phyloP scores from a whole-genome alignment of 2,888 invertebrate genomes.

The Pollenia amentaria region DNA sequence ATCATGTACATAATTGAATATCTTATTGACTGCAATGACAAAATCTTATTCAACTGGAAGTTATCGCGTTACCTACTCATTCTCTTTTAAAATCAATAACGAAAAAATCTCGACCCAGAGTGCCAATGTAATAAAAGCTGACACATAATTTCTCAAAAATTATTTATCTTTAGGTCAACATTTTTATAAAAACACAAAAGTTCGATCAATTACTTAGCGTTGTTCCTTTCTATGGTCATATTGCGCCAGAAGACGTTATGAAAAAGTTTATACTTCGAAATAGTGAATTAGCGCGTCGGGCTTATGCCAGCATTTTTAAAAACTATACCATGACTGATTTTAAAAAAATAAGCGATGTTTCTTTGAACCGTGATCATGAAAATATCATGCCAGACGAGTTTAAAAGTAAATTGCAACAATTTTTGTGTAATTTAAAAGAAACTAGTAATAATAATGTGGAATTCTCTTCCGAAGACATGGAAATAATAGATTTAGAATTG shows the following conservation, averaged over 20 bases:
- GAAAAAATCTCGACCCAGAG: too few species aligned
- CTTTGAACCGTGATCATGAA: constrained; percentile 61
- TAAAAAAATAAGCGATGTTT: constrained; percentile 67
- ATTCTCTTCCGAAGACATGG: constrained; percentile 35
- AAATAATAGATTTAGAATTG: constrained; percentile 64
- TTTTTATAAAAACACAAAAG: constrained; percentile 75
- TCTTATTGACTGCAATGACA: too few species aligned
- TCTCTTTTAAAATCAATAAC: too few species aligned
- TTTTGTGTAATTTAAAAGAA: constrained; percentile 22
- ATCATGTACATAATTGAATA: too few species aligned
- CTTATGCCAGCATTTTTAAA: constrained; percentile 68
- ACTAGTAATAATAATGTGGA: background rate
- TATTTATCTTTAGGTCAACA: constrained; percentile 74
- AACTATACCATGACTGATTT: constrained; percentile 42
- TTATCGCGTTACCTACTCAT: too few species aligned
- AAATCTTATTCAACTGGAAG: too few species aligned
- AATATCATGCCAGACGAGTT: constrained; percentile 66
- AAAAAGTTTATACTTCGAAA: constrained; percentile 79
- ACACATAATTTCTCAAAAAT: background rate
- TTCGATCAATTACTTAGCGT: constrained; percentile 78
- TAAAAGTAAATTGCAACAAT: constrained; percentile 58
- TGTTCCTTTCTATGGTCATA: constrained; percentile 80
- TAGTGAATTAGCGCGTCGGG: constrained; percentile 76
- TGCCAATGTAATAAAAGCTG: background rate
- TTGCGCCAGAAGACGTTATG: constrained; percentile 76